phyloP scores from a whole-genome alignment of 1,140 invertebrate genomes.

The Ganaspis sp. region DNA sequence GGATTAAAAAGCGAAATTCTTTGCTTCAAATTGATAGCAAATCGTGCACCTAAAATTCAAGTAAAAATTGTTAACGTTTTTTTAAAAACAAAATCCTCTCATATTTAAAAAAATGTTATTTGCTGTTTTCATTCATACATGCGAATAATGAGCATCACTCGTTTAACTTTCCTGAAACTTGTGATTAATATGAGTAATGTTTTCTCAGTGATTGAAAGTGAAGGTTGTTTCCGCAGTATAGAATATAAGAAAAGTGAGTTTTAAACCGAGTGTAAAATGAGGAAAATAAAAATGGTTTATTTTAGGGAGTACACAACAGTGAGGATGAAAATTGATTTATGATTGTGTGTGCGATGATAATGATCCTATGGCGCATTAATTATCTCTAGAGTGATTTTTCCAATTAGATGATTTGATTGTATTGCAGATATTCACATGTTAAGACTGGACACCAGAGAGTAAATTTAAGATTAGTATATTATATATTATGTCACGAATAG shows the following conservation, averaged over 20 bases:
- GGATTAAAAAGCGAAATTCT: no score
- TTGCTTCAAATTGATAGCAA: no score
- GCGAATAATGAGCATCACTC: neutral
- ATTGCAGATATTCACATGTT: conserved; percentile 56
- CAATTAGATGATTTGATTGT: conserved; percentile 19
- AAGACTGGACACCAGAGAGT: conserved; percentile 63
- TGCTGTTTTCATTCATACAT: no score
- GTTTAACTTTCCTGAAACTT: neutral
- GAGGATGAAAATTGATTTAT: neutral
- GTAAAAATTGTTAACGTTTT: no score
- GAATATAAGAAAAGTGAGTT: neutral
- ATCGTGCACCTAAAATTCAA: no score
- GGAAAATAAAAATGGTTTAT: neutral
- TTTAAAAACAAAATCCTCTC: no score
- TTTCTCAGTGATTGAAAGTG: conserved; percentile 24
- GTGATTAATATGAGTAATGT: neutral
- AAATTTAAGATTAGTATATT: conserved; percentile 53
- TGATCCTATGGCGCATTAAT: neutral
- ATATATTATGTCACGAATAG: conserved; percentile 60
- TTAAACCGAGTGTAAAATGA: neutral
- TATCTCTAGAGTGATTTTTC: neutral
- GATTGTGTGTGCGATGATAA: neutral
- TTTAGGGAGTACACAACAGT: neutral
- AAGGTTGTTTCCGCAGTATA: neutral
- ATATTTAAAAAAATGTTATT: no score